A percentile compares a stretch with the other conserved stretches of the same genome.
These are phyloP conservation scores for Cetoscarus ocellatus DNA, from an alignment of 2,797 vertebrate species.

Conservation along the genomic window DNA sequence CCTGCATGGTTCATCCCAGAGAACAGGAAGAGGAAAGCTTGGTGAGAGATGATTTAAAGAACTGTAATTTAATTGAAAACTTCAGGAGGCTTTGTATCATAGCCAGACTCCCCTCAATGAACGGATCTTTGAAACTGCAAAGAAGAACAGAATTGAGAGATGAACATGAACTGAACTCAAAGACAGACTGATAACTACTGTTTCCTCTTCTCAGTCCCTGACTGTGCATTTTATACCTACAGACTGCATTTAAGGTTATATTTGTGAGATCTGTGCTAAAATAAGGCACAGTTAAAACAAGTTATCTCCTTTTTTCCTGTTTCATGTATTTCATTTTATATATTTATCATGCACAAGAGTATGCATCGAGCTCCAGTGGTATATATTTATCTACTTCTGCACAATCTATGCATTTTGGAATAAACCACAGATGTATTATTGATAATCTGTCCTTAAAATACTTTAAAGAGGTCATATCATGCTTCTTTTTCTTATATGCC, in stretches of 20 bases:
- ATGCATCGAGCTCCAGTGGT: background rate
- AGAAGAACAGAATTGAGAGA: background rate
- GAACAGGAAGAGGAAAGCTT: conserved; percentile 7
- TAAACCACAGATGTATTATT: background rate
- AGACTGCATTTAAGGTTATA: background rate
- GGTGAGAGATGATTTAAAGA: background rate
- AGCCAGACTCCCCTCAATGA: conserved; percentile 14
- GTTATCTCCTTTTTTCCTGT: background rate
- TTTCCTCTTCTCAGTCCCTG: conserved; percentile 13
- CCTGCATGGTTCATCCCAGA: conserved; percentile 8
- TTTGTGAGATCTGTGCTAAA: background rate
- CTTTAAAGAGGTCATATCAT: too few species aligned
- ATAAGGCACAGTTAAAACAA: background rate
- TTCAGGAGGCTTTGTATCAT: conserved; percentile 24
- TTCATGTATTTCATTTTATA: conserved; percentile 10
- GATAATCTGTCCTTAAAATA: background rate
- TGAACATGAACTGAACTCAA: conserved; percentile 27
- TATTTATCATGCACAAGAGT: conserved; percentile 2
- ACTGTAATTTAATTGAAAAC: conserved; percentile 12
- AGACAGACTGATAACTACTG: conserved; percentile 36
- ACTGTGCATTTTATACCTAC: background rate
- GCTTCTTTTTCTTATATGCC: too few species aligned
- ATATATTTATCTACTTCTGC: background rate
- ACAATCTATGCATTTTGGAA: background rate
- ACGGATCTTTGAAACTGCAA: conserved; percentile 7